These are phyloP conservation scores for Acanthis flammea DNA, from an alignment of 2,797 vertebrate species.

Conservation along the genomic window DNA sequence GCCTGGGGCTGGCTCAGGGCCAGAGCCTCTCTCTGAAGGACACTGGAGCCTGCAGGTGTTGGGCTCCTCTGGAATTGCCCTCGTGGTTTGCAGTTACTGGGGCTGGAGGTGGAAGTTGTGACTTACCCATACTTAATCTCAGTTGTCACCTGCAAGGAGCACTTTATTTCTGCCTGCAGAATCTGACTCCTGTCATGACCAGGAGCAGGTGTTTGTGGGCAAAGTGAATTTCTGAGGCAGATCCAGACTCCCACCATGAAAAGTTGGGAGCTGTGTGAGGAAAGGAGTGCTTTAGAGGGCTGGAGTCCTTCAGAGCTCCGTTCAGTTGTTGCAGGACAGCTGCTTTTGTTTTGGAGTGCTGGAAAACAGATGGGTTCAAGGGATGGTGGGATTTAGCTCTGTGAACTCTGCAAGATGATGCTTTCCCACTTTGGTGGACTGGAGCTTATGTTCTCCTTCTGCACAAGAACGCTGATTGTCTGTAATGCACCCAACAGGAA, in stretches of 20 bases:
- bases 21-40: not conserved
- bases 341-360: not conserved
- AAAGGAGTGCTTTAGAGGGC: not conserved
- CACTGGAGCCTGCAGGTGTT: not conserved
- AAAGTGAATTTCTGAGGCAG: not conserved
- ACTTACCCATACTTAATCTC: rapidly evolving
- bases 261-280: not conserved
- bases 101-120: not conserved
- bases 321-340: not conserved
- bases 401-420: not conserved
- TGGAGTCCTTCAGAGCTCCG: not conserved
- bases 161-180: not conserved
- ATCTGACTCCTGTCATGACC: not conserved
- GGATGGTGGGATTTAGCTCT: not conserved
- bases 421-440: not conserved
- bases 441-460: not conserved
- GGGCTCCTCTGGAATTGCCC: not conserved
- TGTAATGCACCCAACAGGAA: constrained; percentile 78
- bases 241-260: not conserved
- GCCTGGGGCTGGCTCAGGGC: not conserved
- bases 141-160: not conserved
- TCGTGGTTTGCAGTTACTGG: not conserved
- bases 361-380: not conserved
- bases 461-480: not conserved
- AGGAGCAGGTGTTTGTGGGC: not conserved